Percentiles rank a stretch among this genome's conserved stretches.
phyloP scores from a whole-genome alignment of 2,113 vertebrate species.

The Prietella phreatophila region DNA sequence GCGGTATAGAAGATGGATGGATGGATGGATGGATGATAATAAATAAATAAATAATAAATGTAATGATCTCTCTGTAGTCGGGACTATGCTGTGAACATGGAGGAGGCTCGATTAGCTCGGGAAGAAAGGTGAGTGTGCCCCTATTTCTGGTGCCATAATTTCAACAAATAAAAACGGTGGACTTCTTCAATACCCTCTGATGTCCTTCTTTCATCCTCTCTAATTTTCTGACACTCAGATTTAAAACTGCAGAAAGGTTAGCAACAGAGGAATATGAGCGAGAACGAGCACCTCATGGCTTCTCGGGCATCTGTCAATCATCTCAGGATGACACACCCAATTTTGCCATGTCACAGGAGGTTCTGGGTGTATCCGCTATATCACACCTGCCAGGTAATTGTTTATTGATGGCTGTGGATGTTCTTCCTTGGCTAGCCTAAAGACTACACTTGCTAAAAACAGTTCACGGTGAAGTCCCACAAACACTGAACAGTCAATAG shows the following conservation, averaged over 20 bases:
- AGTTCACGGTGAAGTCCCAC: neutral
- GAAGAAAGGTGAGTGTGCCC: conserved; percentile 85
- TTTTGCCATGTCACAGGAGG: conserved; percentile 74
- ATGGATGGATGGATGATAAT: too few relatives aligned
- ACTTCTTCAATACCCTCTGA: neutral
- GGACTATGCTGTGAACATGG: conserved; percentile 92
- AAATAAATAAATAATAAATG: too few relatives aligned
- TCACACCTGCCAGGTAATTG: conserved; percentile 60
- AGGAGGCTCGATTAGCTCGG: conserved; percentile 87
- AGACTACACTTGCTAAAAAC: neutral
- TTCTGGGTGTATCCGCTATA: conserved; percentile 57
- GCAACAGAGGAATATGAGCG: conserved; percentile 87
- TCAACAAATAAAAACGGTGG: neutral
- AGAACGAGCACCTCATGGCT: conserved; percentile 76
- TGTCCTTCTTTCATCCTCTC: conserved; percentile 17
- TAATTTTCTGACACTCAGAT: conserved; percentile 71
- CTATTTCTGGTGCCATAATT: neutral
- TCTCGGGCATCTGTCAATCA: conserved; percentile 70
- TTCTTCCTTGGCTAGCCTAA: neutral
- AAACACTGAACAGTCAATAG: neutral
- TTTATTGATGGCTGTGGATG: neutral
- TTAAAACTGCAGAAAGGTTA: conserved; percentile 90
- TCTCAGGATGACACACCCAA: conserved; percentile 71
- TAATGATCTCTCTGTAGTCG: conserved; percentile 70
- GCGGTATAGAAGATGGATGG: too few relatives aligned